These are phyloP conservation scores for Oceanodroma leucorhoa DNA, from an alignment of 2,797 vertebrate species.

Conservation along the genomic window DNA sequence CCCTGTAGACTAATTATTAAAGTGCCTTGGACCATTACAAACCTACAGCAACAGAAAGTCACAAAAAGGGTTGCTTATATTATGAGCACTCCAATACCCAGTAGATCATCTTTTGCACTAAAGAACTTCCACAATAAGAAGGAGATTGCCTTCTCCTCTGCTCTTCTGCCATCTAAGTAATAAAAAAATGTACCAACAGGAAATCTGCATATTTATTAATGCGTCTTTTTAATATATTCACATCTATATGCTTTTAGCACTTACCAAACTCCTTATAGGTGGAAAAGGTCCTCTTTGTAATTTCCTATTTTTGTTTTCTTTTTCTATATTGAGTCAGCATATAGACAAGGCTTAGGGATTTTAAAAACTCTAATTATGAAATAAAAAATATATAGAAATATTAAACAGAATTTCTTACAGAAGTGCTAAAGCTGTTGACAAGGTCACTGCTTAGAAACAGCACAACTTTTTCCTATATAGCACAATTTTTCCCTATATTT, in stretches of 20 bases:
- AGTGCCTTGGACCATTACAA: conserved; percentile 75
- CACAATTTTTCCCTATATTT: neutral
- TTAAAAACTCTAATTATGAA: neutral
- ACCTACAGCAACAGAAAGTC: conserved; percentile 72
- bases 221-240: neutral
- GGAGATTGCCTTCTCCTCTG: conserved; percentile 54
- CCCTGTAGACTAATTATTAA: conserved; percentile 82
- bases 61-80: conserved; percentile 68
- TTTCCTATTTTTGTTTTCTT: neutral
- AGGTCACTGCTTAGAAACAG: neutral
- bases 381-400: neutral
- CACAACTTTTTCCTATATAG: neutral
- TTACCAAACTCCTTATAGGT: neutral
- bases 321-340: neutral
- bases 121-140: conserved; percentile 31
- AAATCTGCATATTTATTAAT: conserved; percentile 1
- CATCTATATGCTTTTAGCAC: neutral
- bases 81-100: conserved; percentile 64
- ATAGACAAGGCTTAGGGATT: neutral
- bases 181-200: conserved; percentile 33
- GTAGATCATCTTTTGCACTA: conserved; percentile 67
- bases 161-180: conserved; percentile 51
- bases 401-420: neutral
- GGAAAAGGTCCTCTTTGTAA: neutral
- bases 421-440: neutral